Evolutionary conservation across 2,888 invertebrate species (phyloP).

Genomic region (Hermaeophaga mercurialis): DNA sequence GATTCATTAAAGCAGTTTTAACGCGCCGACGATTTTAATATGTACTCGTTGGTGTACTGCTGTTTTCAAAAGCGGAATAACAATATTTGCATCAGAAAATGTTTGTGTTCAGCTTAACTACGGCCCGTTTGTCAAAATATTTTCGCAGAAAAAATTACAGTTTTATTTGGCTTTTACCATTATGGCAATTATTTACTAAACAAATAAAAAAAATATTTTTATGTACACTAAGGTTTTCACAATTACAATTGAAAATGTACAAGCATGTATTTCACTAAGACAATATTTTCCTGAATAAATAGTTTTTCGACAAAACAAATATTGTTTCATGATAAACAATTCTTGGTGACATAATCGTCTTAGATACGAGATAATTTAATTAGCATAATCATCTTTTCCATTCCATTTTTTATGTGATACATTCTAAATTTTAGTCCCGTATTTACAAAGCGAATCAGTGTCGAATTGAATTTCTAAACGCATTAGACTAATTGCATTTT

Average conservation of each 20-base stretch:
- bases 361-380: no score
- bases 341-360: no score
- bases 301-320: no score
- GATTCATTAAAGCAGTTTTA: conserved; percentile 23
- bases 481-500: conserved; percentile 1
- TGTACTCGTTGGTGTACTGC: conserved; percentile 14
- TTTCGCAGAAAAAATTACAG: neutral
- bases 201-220: neutral
- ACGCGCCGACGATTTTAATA: conserved; percentile 17
- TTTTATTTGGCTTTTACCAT: neutral
- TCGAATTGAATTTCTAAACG: neutral
- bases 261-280: no score
- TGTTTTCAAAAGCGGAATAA: conserved; percentile 12
- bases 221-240: no score
- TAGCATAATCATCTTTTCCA: no score
- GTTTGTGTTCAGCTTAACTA: conserved; percentile 8
- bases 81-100: conserved; percentile 17
- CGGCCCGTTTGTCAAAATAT: conserved; percentile 1
- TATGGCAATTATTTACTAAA: neutral
- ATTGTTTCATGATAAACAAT: no score
- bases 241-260: no score
- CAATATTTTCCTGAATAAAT: no score
- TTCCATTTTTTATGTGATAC: no score
- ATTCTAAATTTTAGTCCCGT: no score
- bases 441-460: no score